Evolutionary conservation across 2,888 invertebrate genomes (phyloP).

Genomic region (Petrolisthes manimaculis): DNA sequence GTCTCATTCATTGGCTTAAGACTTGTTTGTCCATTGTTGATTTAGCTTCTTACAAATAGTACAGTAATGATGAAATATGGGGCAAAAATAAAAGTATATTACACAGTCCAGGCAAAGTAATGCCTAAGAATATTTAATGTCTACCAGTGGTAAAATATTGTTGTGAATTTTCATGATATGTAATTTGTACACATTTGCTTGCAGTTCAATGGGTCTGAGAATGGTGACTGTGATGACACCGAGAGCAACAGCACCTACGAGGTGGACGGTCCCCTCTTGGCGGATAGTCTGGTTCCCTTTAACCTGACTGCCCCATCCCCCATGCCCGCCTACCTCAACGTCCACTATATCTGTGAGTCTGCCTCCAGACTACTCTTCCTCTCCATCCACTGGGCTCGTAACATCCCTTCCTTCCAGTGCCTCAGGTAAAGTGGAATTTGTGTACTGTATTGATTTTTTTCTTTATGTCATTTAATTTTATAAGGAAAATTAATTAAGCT

Average conservation of each 20-base stretch:
- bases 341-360: conserved; percentile 95
- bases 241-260: conserved; percentile 69
- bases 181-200: not conserved
- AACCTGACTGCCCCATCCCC: conserved; percentile 82
- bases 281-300: conserved; percentile 80
- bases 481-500: not conserved
- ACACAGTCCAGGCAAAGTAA: no score
- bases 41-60: no score
- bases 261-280: conserved; percentile 77
- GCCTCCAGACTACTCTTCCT: conserved; percentile 92
- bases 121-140: no score
- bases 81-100: no score
- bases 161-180: no score
- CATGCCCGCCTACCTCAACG: conserved; percentile 88
- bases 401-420: conserved; percentile 84
- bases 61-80: no score
- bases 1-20: no score
- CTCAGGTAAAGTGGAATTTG: conserved; percentile 76
- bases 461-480: not conserved
- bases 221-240: conserved; percentile 66
- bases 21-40: no score
- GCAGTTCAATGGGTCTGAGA: conserved; percentile 61
- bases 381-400: conserved; percentile 89
- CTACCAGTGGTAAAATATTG: no score
- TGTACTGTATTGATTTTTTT: not conserved